Percentiles rank a stretch among this genome's conserved stretches.
phyloP scores from a whole-genome alignment of 2,113 vertebrate species.

The Nettapus auritus region DNA sequence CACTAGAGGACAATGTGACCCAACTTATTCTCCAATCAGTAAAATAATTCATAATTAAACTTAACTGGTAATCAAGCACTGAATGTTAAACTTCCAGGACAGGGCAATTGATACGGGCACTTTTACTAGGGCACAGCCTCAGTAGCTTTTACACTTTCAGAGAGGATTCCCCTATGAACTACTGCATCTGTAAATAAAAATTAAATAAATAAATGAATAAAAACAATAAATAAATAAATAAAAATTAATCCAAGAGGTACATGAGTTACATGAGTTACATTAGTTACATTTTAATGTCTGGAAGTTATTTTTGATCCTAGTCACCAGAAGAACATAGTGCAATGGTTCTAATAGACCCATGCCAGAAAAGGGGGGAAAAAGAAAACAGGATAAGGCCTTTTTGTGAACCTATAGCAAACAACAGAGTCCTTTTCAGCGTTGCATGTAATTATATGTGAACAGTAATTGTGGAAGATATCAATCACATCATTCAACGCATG shows the following conservation, averaged over 20 bases:
- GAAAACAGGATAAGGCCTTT: background rate
- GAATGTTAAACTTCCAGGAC: background rate
- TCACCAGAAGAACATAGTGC: background rate
- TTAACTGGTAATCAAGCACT: background rate
- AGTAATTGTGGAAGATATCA: background rate
- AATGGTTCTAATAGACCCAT: background rate
- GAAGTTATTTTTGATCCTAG: background rate
- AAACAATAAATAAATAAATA: no score
- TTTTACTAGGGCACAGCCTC: background rate
- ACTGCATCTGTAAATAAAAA: background rate
- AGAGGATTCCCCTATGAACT: background rate
- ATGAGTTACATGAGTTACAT: background rate
- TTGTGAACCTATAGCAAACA: conserved; percentile 41
- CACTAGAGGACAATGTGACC: conserved; percentile 48
- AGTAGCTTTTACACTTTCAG: background rate
- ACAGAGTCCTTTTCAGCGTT: conserved; percentile 33
- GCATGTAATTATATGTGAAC: background rate
- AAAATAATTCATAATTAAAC: background rate
- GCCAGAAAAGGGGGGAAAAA: background rate
- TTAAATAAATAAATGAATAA: no score
- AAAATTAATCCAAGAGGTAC: conserved; percentile 28
- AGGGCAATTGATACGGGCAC: background rate
- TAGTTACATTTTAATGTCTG: background rate
- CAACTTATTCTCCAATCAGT: background rate
- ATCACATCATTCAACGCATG: background rate